Evolutionary conservation across 2,113 vertebrate genomes (phyloP).

Genomic region (Piaya cayana): DNA sequence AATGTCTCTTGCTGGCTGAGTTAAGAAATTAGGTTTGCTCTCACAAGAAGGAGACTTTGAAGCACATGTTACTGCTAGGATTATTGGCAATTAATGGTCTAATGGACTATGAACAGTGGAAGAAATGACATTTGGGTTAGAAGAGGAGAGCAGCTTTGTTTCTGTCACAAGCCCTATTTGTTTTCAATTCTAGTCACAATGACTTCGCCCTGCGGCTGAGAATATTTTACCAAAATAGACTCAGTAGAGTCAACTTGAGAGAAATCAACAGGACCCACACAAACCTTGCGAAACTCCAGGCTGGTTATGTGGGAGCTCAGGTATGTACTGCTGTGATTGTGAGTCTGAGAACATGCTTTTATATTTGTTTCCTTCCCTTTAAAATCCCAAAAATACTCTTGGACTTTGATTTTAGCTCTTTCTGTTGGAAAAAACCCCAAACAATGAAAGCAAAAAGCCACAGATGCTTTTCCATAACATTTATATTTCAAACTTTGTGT

Average conservation of each 20-base stretch:
- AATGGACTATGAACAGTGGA: neutral
- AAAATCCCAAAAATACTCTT: neutral
- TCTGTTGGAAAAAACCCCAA: neutral
- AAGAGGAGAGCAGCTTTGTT: neutral
- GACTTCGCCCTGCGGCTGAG: conserved; percentile 84
- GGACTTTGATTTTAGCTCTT: neutral
- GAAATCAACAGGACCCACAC: conserved; percentile 78
- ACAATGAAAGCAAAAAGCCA: neutral
- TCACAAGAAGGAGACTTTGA: neutral
- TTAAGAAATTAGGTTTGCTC: neutral
- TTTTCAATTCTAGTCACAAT: conserved; percentile 83
- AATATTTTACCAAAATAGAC: conserved; percentile 71
- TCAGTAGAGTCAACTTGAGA: conserved; percentile 77
- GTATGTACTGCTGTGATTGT: conserved; percentile 60
- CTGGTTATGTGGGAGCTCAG: conserved; percentile 88
- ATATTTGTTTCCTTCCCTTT: neutral
- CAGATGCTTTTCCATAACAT: neutral
- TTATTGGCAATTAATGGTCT: neutral
- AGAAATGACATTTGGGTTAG: neutral
- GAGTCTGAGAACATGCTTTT: neutral
- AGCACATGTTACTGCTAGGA: neutral
- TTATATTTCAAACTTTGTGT: neutral
- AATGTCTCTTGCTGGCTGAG: neutral
- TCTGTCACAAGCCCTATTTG: neutral
- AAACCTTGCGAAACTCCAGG: conserved; percentile 81